Percentiles rank a stretch among this genome's conserved stretches.
These are phyloP conservation scores for Echinops telfairi DNA, from an alignment of 2,113 vertebrate species.

Conservation along the genomic window DNA sequence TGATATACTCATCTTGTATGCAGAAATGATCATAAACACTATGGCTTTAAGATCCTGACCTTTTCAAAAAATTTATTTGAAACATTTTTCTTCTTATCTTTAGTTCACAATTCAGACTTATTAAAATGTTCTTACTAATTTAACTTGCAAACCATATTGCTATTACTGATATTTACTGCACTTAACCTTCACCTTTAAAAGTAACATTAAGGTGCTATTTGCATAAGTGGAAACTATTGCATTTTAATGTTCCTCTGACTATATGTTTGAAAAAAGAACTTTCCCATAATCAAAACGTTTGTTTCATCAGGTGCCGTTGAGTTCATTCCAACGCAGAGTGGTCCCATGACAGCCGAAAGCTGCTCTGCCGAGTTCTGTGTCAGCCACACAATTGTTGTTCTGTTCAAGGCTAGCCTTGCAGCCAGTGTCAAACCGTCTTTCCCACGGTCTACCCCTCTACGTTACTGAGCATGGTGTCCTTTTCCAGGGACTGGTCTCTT, in stretches of 20 bases:
- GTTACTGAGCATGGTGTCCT: too few species aligned
- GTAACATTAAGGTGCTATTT: slow-evolving; percentile 61
- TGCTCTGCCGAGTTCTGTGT: too few species aligned
- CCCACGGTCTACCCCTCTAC: too few species aligned
- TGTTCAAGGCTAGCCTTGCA: too few species aligned
- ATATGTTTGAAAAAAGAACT: slow-evolving; percentile 41
- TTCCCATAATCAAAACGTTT: slow-evolving; percentile 41
- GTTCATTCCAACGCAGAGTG: too few species aligned
- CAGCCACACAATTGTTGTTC: too few species aligned
- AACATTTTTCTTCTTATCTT: slow-evolving; percentile 83
- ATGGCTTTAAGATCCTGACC: slow-evolving; percentile 79
- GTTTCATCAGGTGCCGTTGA: too few species aligned
- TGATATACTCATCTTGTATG: slow-evolving; percentile 47
- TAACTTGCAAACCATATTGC: slow-evolving; percentile 77
- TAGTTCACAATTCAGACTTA: slow-evolving; percentile 83
- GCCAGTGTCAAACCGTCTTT: too few species aligned
- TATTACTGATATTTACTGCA: slow-evolving; percentile 76
- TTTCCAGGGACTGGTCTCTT: too few species aligned
- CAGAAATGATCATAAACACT: slow-evolving; percentile 67
- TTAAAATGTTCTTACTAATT: slow-evolving; percentile 83
- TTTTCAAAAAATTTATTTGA: slow-evolving; percentile 84
- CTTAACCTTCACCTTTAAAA: slow-evolving; percentile 78
- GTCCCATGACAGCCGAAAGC: too few species aligned
- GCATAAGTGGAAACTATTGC: slow-evolving; percentile 49
- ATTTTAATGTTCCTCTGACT: not conserved